Percentiles rank a stretch among this genome's conserved stretches.
Evolutionary conservation across 2,113 vertebrate genomes (phyloP).

Genomic region (Irena cyanogastra): DNA sequence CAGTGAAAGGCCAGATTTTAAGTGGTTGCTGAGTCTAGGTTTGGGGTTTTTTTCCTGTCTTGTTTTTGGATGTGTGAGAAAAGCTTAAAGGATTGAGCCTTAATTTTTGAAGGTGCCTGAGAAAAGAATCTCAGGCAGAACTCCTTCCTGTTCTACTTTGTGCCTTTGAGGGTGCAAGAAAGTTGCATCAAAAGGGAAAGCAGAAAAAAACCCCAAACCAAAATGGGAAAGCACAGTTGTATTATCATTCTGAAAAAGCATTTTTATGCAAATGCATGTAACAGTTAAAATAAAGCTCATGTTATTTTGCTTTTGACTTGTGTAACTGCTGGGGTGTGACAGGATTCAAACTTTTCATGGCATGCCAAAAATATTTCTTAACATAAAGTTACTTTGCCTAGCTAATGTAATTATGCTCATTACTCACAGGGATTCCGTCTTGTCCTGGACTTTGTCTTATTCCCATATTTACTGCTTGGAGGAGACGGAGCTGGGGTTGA

Average conservation of each 20-base stretch:
- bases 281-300: conserved; percentile 54
- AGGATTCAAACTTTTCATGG: conserved; percentile 61
- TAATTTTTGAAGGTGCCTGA: neutral
- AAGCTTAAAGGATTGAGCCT: neutral
- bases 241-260: conserved; percentile 37
- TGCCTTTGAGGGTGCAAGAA: conserved; percentile 7
- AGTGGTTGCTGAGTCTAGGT: neutral
- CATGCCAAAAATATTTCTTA: conserved; percentile 60
- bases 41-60: neutral
- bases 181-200: conserved; percentile 32
- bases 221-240: conserved; percentile 24
- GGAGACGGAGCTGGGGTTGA: neutral
- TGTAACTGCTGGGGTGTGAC: conserved; percentile 65
- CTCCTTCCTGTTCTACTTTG: conserved; percentile 1
- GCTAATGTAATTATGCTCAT: conserved; percentile 70
- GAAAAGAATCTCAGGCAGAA: neutral
- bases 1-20: neutral
- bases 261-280: conserved; percentile 64
- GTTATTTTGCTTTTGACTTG: conserved; percentile 43
- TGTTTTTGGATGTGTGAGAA: neutral
- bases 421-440: conserved; percentile 57
- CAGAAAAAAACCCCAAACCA: neutral
- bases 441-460: conserved; percentile 46
- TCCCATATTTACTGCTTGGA: neutral
- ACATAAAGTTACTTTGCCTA: conserved; percentile 62